A percentile compares a stretch with the other conserved stretches of the same genome.
phyloP scores from a whole-genome alignment of 2,113 vertebrate genomes.

The Oreochromis tanganicae region DNA sequence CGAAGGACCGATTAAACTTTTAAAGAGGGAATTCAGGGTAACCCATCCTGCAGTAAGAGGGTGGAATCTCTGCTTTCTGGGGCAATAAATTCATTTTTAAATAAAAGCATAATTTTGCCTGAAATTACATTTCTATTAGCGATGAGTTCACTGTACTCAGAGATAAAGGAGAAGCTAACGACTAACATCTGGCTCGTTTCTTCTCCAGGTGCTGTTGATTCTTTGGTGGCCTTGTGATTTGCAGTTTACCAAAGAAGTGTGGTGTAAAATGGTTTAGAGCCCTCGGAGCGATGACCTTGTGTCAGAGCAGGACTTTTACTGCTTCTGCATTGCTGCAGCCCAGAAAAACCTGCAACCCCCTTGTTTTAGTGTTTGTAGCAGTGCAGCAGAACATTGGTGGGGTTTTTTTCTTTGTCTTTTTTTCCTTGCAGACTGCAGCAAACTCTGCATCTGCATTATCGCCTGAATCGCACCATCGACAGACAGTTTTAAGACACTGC shows the following conservation, averaged over 20 bases:
- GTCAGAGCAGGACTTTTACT: background rate
- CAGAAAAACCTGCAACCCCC: slow-evolving; percentile 5
- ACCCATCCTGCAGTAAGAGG: background rate
- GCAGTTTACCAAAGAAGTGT: background rate
- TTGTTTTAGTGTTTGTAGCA: slow-evolving; percentile 34
- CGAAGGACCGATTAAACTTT: background rate
- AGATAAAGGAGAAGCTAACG: background rate
- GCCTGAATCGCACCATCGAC: background rate
- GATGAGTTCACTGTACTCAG: background rate
- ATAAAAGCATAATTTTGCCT: background rate
- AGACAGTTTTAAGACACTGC: background rate
- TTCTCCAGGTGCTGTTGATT: background rate
- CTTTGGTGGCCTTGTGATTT: background rate
- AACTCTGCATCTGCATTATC: slow-evolving; percentile 15
- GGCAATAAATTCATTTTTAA: background rate
- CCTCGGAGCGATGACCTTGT: slow-evolving; percentile 6
- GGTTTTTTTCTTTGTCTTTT: background rate
- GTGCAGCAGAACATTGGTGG: slow-evolving; percentile 36
- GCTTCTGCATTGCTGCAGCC: slow-evolving; percentile 38
- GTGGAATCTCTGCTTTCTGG: background rate
- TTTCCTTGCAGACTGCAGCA: slow-evolving; percentile 42
- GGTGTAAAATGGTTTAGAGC: background rate
- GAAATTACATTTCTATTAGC: background rate
- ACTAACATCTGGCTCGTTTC: background rate
- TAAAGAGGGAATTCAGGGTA: background rate